phyloP scores from a whole-genome alignment of 1,140 invertebrate genomes.

The Lordiphosa collinella region DNA sequence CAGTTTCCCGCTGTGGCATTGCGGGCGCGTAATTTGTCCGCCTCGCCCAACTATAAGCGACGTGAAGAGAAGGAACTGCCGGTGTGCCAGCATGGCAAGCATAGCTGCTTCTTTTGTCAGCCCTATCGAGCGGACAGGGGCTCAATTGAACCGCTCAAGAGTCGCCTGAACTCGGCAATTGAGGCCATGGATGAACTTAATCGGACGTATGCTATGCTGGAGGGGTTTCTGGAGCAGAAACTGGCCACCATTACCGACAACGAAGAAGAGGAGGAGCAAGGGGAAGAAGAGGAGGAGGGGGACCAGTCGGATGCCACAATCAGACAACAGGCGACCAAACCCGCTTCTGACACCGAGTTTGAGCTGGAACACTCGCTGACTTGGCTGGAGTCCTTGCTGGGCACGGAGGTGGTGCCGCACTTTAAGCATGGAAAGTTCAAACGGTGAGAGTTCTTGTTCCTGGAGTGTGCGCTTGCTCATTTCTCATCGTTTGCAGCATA shows the following conservation, averaged over 20 bases:
- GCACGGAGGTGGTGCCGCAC: constrained; percentile 52
- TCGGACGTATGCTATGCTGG: constrained; percentile 48
- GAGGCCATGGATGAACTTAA: constrained; percentile 63
- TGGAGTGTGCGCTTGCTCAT: neutral
- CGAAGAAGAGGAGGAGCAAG: constrained; percentile 26
- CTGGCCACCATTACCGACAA: constrained; percentile 53
- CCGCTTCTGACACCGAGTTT: constrained; percentile 80
- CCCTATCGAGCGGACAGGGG: constrained; percentile 53
- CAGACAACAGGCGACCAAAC: constrained; percentile 4
- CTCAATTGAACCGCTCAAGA: constrained; percentile 63
- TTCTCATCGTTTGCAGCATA: constrained; percentile 34
- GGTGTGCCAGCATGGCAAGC: constrained; percentile 49
- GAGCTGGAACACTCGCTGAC: constrained; percentile 82
- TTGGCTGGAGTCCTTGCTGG: constrained; percentile 80
- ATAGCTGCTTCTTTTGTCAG: constrained; percentile 52
- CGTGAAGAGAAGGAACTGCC: constrained; percentile 49
- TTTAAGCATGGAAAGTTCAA: constrained; percentile 63
- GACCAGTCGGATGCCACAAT: constrained; percentile 7
- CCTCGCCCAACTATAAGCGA: constrained; percentile 44
- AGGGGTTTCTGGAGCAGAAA: constrained; percentile 56
- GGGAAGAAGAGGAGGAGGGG: neutral
- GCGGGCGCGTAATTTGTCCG: constrained; percentile 52
- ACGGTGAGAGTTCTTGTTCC: constrained; percentile 21
- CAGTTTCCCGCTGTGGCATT: constrained; percentile 61
- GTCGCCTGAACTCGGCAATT: constrained; percentile 54